phyloP scores from a whole-genome alignment of 2,113 vertebrate genomes.

The Eudyptes chrysolophus region DNA sequence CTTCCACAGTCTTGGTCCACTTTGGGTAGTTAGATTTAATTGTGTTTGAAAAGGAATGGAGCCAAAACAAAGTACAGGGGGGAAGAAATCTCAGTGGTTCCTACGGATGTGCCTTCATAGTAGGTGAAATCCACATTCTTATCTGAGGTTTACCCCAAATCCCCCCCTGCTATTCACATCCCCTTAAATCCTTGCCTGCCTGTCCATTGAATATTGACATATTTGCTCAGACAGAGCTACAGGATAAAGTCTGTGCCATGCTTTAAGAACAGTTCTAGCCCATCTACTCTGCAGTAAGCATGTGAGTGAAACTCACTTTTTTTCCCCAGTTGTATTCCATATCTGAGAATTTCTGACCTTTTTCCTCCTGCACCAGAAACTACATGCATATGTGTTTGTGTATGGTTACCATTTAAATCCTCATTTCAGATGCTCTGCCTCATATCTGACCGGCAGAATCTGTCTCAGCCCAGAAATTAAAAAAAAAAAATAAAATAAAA shows the following conservation, averaged over 20 bases:
- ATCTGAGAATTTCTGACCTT: background rate
- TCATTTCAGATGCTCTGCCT: background rate
- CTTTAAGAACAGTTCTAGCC: background rate
- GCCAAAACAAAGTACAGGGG: background rate
- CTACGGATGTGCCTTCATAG: background rate
- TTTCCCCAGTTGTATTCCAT: background rate
- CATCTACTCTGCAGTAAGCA: background rate
- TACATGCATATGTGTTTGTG: background rate
- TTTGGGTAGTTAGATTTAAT: background rate
- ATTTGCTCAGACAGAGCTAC: background rate
- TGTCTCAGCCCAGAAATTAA: background rate
- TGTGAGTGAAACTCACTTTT: background rate
- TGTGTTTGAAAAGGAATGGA: background rate
- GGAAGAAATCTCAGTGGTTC: background rate
- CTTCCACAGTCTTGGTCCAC: background rate
- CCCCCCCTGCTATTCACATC: background rate
- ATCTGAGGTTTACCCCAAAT: background rate
- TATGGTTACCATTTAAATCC: constrained; percentile 2
- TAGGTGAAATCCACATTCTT: background rate
- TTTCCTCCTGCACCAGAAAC: background rate
- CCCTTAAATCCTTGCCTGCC: background rate
- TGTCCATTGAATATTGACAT: background rate
- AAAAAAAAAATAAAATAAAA: background rate
- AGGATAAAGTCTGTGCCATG: background rate
- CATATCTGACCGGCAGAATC: background rate